Evolutionary conservation across 2,888 invertebrate species (phyloP), one percentile per base, ranked within the genome.

Genomic region (Candidula unifasciata): DNA sequence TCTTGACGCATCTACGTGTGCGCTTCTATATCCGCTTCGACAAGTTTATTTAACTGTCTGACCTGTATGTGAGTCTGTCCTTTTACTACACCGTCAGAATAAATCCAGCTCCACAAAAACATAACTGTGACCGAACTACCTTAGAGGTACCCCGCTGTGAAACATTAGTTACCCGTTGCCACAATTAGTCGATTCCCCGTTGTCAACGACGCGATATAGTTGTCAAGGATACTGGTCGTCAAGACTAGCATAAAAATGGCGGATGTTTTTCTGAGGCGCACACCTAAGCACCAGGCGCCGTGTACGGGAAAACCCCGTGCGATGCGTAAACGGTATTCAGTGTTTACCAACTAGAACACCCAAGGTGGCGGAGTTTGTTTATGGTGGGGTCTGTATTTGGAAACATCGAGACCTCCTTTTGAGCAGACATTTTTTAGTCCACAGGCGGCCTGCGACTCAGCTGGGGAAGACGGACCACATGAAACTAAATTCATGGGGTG

Each of bases 361-460:
- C 73, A 73, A 73, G 44, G 44, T 73, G 73, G 52, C 44, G 10
- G 10, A 18, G 73, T 73, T 73, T 73, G 52, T 73, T 73, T 73
- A 73, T 27, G 27, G 13, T 27, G 44, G 73, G 44, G n/a, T n/a
- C 52, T 3, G n/a, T 37, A n/a, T 52, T 27, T 10, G 44, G 10
- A 52, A 5, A 24, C 13, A 44, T 73, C 27, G 2, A 37, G 13
- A 44, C 44, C 44, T 10, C 52, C 73, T 44, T n/a, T 13, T 73
- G 73, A 44, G 44, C 44, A 73, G 44, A 73, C 13, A 44, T 44
- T 73, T 73, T n/a, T 44, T 18, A 52, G 27, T 16, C 73, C 44
- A 44, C 44, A n/a, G 73, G 52, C 13, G 27, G 24, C 6, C 52
- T 33, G 24, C 44, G 13, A 69, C 33, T 24, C 35, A 0, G 18